These are phyloP conservation scores for Cydia pomonella DNA, from an alignment of 1,140 invertebrate species.

Conservation along the genomic window DNA sequence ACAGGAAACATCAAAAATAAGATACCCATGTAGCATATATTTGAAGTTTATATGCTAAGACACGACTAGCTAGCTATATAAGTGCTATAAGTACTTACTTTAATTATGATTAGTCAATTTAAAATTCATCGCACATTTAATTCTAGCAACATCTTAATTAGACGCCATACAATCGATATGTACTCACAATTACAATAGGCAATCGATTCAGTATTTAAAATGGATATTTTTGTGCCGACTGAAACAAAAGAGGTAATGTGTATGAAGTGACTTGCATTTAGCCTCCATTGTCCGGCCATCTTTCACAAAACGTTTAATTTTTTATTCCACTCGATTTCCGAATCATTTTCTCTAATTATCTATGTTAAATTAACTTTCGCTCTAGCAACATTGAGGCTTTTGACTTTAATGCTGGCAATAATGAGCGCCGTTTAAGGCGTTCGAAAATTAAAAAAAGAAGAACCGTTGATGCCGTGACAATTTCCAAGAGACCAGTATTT, in stretches of 20 bases:
- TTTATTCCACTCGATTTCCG: constrained; percentile 49
- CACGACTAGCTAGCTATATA: neutral
- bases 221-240: constrained; percentile 66
- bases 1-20: too few species aligned
- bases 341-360: constrained; percentile 74
- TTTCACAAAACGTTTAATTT: constrained; percentile 65
- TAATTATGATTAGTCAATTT: constrained; percentile 29
- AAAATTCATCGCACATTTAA: constrained; percentile 34
- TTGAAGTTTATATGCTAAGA: too few species aligned
- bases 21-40: too few species aligned
- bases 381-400: constrained; percentile 39
- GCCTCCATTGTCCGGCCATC: constrained; percentile 56
- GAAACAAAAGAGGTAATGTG: constrained; percentile 77
- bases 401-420: constrained; percentile 40
- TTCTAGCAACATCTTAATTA: constrained; percentile 38
- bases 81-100: too few species aligned
- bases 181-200: constrained; percentile 57
- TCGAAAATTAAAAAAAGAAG: constrained; percentile 40
- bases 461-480: constrained; percentile 37
- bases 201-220: constrained; percentile 68
- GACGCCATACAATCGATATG: constrained; percentile 54
- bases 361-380: constrained; percentile 43
- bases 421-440: constrained; percentile 53
- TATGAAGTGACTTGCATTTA: constrained; percentile 76
- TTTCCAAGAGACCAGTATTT: constrained; percentile 44